These are phyloP conservation scores for Cerastis rubricosa DNA, from an alignment of 2,888 invertebrate species.

Conservation along the genomic window DNA sequence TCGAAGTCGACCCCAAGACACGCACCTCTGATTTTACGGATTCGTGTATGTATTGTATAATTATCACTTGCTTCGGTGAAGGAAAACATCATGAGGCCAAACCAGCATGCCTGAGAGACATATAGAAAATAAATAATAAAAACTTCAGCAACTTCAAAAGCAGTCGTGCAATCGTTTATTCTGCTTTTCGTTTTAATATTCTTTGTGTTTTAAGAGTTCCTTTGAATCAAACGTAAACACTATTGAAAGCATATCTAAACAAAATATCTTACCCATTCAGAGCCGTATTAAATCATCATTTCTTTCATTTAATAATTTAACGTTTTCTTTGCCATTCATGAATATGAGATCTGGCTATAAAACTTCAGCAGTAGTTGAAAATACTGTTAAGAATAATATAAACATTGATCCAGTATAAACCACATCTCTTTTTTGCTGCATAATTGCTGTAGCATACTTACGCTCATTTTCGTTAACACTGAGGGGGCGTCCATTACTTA, in stretches of 20 bases:
- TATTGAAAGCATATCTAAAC: conserved; percentile 39
- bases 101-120: neutral
- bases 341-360: neutral
- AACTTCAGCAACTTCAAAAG: conserved; percentile 17
- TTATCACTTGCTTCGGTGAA: neutral
- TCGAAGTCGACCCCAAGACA: neutral
- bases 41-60: neutral
- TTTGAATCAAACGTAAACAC: conserved; percentile 41
- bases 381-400: conserved; percentile 26
- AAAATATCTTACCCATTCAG: conserved; percentile 42
- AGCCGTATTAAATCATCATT: conserved; percentile 27
- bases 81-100: neutral
- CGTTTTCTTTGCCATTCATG: conserved; percentile 4
- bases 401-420: conserved; percentile 31
- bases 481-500: neutral
- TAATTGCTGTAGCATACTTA: neutral
- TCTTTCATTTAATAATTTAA: conserved; percentile 16
- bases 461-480: neutral
- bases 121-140: too few species aligned
- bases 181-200: conserved; percentile 9
- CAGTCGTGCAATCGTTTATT: conserved; percentile 16
- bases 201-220: conserved; percentile 16
- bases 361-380: neutral
- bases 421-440: neutral
- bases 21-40: neutral